Base-by-base conservation (phyloP, 2,797 vertebrate genomes). In the Sorex maritimensis region DNA sequence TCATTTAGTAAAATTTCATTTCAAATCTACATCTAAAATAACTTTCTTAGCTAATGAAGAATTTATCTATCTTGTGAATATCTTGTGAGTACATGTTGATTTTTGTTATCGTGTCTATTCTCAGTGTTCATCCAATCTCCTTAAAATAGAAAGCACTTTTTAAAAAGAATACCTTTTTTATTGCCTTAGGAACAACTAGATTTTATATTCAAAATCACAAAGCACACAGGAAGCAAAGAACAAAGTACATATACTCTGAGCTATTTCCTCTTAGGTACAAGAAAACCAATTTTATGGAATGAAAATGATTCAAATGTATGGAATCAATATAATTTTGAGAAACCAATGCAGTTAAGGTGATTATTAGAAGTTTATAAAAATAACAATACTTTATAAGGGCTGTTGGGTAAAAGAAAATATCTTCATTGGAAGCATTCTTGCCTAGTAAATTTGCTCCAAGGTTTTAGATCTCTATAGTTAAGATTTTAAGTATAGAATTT, bases 1-100 rank as follows among this genome's bases (percentile, higher is more conserved):
- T 81, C 87, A 86, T 28, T 90, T 86, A 69, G 84, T 86, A 83
- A 92, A 78, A 13, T 63, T 52, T 41, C 67, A 81, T 58, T 55
- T 93, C 19, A 83, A 93, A 95, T 34, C 80, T n/a, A 92, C 94
- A 86, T 23, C 63, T 84, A 89, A 92, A 95, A 88, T 95, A 75
- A 81, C 84, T 95, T 93, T 86, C 74, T 84, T 88, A 85, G 68
- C 80, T 94, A 96, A 95, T 93, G 71, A 96, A 92, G 65, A 90
- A 63, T 13, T 94, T 92, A 93, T 86, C 85, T 67, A n/a, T 65
- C 84, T 69, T 84, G 63, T 87, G 26, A 80, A 61, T n/a, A n/a
- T n/a, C n/a, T n/a, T n/a, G n/a, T 84, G 88, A 28, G 1, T 81
- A 13, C 23, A 67, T 77, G 95, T 73, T 95, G 78, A 86, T 95